These are phyloP conservation scores for Vanessa atalanta DNA, from an alignment of 1,140 invertebrate genomes.

Conservation along the genomic window DNA sequence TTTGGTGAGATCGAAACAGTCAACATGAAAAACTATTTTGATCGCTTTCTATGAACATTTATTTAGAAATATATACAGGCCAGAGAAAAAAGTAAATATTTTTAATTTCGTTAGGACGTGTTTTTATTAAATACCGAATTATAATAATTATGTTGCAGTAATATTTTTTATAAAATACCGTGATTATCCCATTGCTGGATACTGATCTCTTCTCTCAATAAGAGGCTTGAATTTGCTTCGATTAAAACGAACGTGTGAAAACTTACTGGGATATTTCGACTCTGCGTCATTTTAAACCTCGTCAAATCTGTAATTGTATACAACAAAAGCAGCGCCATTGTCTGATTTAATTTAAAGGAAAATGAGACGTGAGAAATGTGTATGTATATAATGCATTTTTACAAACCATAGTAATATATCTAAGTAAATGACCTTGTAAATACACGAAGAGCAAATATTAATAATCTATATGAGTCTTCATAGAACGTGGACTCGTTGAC, in stretches of 20 bases:
- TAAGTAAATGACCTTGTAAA: conserved; percentile 30
- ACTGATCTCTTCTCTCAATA: too few relatives aligned
- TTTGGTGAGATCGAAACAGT: conserved; percentile 8
- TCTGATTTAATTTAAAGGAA: not conserved
- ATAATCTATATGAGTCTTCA: conserved; percentile 36
- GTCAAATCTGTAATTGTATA: too few relatives aligned
- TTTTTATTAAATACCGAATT: not conserved
- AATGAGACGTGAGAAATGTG: not conserved
- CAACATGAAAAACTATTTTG: not conserved
- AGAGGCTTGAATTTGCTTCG: too few relatives aligned
- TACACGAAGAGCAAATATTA: conserved; percentile 22
- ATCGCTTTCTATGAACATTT: not conserved
- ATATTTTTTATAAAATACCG: too few relatives aligned
- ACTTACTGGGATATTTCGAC: too few relatives aligned
- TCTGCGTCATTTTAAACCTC: too few relatives aligned
- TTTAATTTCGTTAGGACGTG: not conserved
- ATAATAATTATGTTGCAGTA: too few relatives aligned
- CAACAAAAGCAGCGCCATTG: not conserved
- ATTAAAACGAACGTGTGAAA: too few relatives aligned
- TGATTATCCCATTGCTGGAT: too few relatives aligned
- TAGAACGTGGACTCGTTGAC: conserved; percentile 39
- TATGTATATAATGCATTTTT: not conserved
- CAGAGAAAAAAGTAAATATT: not conserved
- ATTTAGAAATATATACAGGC: not conserved
- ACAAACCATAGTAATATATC: not conserved